A percentile compares a stretch with the other conserved stretches of the same genome.
Conservation (phyloP, 2,888 invertebrate genomes). For the Lasioglossum oenotherae region DNA sequence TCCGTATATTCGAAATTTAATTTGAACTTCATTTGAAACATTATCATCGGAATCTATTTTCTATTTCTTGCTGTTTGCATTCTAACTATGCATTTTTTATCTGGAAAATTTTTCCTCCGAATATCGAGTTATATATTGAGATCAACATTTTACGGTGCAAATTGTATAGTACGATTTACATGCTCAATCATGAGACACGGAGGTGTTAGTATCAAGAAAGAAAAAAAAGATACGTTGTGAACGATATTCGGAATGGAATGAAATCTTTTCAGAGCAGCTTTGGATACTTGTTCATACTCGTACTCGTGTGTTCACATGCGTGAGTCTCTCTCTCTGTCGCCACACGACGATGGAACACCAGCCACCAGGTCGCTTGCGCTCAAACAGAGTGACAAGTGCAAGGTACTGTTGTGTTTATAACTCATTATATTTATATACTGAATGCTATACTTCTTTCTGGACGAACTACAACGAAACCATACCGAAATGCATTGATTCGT, state of each 20-base stretch:
- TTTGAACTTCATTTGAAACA: neutral
- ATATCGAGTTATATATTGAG: constrained; percentile 36
- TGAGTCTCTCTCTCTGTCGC: constrained; percentile 63
- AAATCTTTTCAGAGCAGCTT: constrained; percentile 59
- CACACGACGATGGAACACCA: constrained; percentile 86
- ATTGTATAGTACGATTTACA: neutral
- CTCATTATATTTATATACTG: constrained; percentile 49
- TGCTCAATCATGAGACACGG: neutral
- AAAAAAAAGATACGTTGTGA: constrained; percentile 10
- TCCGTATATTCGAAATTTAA: constrained; percentile 8
- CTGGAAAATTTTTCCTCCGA: constrained; percentile 60
- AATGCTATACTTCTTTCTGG: constrained; percentile 47
- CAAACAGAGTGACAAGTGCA: constrained; percentile 92
- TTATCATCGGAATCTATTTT: neutral
- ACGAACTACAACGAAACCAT: constrained; percentile 26
- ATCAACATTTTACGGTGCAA: neutral
- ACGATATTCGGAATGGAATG: constrained; percentile 57
- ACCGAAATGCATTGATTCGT: constrained; percentile 4
- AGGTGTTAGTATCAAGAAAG: neutral
- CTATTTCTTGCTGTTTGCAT: neutral
- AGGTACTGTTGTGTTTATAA: constrained; percentile 87
- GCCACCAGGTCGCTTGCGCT: constrained; percentile 87
- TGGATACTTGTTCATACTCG: constrained; percentile 56
- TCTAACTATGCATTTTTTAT: constrained; percentile 49
- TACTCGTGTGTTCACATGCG: constrained; percentile 86